Base-by-base conservation (phyloP, 2,797 vertebrate species). In the Tragelaphus oryx region DNA sequence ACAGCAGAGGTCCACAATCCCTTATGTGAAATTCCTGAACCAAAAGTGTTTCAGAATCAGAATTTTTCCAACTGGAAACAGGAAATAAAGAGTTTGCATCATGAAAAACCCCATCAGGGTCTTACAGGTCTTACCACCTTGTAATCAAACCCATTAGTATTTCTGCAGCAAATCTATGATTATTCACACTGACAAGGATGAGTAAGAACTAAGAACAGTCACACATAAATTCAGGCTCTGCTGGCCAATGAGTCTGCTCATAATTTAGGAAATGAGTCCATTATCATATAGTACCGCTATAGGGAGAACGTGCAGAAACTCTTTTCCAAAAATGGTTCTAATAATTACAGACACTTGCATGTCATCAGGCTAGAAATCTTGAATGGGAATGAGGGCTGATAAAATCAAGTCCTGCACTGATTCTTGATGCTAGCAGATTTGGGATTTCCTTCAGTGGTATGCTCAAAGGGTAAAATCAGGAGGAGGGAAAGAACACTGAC, bases 91-190 rank as follows among this genome's bases (percentile, higher is more conserved):
- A 60, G 18, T 50, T 60, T 71, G 44, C 26, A 48, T 33, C 30
- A 76, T 59, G 68, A 55, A 82, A 62, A 82, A 87, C 26, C 17
- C 46, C 71, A 87, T 48, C 46, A 79, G n/a, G 16, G 68, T 74
- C 46, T 78, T 71, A 22, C 10, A 8, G 33, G 65, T 68, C 33
- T 68, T 28, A 52, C 44, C 13, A 30, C 33, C 30, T 46, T 83
- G 8, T 65, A 92, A 94, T 80, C 9, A 91, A 93, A 80, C 54
- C 55, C 59, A 65, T 71, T 91, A 91, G 91, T 68, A 92, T 81
- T 94, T 94, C 80, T 60, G 12, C 55, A 76, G 30, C 30, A 71
- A 84, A 89, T 57, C 4, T 52, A 85, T 22, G 8, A 60, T 76
- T 96, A 85, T 85, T 60, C 46, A 75, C 28, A 55, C 37, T 68